These are phyloP conservation scores for Artemisiospiza belli DNA, from an alignment of 2,113 vertebrate species.

Conservation along the genomic window DNA sequence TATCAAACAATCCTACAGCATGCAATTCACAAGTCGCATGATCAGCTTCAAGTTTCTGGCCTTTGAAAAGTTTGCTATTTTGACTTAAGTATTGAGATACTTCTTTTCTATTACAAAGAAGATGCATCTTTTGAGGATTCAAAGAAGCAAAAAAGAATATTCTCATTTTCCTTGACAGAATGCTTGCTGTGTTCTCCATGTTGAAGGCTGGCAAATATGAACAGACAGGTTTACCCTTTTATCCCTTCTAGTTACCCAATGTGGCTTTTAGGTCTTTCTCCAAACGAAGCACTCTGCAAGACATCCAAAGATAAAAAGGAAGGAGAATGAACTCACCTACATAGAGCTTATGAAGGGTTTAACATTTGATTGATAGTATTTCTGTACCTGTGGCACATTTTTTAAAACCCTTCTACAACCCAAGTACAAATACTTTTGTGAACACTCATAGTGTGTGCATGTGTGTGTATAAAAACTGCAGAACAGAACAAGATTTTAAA, in stretches of 20 bases:
- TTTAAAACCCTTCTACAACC: constrained; percentile 52
- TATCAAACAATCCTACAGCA: constrained; percentile 52
- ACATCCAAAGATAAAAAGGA: constrained; percentile 62
- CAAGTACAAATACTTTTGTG: neutral
- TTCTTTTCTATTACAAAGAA: constrained; percentile 71
- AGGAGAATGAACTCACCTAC: constrained; percentile 48
- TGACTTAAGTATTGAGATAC: constrained; percentile 73
- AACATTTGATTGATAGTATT: constrained; percentile 62
- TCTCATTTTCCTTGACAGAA: constrained; percentile 75
- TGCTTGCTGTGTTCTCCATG: constrained; percentile 67
- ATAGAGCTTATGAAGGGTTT: constrained; percentile 36
- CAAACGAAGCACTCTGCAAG: constrained; percentile 67
- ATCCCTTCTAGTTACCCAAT: constrained; percentile 70
- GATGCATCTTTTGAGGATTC: constrained; percentile 74
- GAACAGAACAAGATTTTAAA: neutral
- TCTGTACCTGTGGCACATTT: constrained; percentile 18
- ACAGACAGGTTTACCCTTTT: constrained; percentile 70
- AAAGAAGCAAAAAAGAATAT: constrained; percentile 71
- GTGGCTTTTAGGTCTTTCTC: constrained; percentile 72
- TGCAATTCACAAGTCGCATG: constrained; percentile 1
- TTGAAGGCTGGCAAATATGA: constrained; percentile 68
- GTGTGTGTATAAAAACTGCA: neutral
- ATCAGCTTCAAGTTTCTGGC: constrained; percentile 57
- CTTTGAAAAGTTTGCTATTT: constrained; percentile 77
- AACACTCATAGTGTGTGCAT: neutral